Percentiles rank a stretch among this genome's conserved stretches.
Evolutionary conservation across 2,888 invertebrate species (phyloP).

Genomic region (Griposia aprilina): DNA sequence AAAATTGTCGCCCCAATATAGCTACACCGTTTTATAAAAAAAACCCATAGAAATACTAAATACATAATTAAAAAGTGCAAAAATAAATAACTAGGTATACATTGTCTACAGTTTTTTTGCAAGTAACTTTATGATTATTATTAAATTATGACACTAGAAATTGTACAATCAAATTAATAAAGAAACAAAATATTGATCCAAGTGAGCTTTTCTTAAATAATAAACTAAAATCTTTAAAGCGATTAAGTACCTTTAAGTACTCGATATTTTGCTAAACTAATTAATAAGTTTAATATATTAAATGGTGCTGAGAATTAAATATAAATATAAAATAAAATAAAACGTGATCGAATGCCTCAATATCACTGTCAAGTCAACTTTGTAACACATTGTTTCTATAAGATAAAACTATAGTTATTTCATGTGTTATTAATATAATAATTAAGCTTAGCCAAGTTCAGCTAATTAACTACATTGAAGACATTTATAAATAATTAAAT

Average conservation of each 20-base stretch:
- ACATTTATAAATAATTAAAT: background rate
- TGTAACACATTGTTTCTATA: background rate
- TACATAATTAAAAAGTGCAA: background rate
- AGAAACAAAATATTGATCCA: conserved; percentile 41
- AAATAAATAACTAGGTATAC: background rate
- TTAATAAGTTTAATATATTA: conserved; percentile 4
- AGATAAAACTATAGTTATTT: conserved; percentile 7
- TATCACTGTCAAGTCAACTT: conserved; percentile 26
- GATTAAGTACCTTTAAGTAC: conserved; percentile 63
- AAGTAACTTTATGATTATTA: conserved; percentile 31
- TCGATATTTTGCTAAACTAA: conserved; percentile 27
- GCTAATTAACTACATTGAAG: conserved; percentile 14
- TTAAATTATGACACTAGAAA: conserved; percentile 58
- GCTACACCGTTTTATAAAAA: background rate
- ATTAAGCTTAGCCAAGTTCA: conserved; percentile 44
- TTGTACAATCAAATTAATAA: conserved; percentile 47
- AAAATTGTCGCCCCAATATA: rapidly evolving
- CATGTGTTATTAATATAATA: background rate
- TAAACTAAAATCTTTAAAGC: conserved; percentile 38
- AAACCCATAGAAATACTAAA: background rate
- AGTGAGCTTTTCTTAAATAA: conserved; percentile 38
- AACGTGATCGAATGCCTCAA: background rate
- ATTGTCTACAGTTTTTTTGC: conserved; percentile 18
- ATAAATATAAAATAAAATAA: conserved; percentile 3
- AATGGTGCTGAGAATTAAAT: conserved; percentile 10